Evolutionary conservation across 1,140 invertebrate species (phyloP).

Genomic region (Glossosoma conforme): DNA sequence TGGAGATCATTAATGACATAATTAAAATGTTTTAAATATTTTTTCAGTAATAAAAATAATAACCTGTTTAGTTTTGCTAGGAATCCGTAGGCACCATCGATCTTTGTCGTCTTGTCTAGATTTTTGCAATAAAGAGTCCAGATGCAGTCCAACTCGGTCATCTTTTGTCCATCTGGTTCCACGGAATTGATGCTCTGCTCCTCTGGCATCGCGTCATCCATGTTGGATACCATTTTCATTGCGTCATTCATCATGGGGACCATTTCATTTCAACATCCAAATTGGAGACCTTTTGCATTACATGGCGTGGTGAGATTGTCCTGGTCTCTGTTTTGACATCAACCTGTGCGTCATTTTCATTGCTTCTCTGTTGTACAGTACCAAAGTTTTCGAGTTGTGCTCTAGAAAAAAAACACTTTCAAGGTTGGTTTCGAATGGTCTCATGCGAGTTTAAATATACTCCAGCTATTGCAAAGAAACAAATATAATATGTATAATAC

Average conservation of each 20-base stretch:
- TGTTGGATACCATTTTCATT: conserved; percentile 22
- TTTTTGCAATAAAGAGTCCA: conserved; percentile 60
- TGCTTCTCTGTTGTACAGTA: too few relatives aligned
- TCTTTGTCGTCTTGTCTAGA: conserved; percentile 51
- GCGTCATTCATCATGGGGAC: background rate
- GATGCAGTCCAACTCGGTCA: conserved; percentile 53
- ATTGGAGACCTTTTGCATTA: too few relatives aligned
- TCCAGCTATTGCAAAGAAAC: too few relatives aligned
- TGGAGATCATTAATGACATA: background rate
- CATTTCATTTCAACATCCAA: too few relatives aligned
- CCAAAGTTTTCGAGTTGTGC: too few relatives aligned
- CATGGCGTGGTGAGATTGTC: too few relatives aligned
- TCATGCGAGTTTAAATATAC: too few relatives aligned
- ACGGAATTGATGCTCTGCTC: background rate
- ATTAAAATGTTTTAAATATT: background rate
- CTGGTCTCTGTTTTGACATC: too few relatives aligned
- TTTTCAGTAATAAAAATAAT: conserved; percentile 15
- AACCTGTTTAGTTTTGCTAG: conserved; percentile 60
- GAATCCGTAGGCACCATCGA: conserved; percentile 53
- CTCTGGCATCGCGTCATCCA: background rate
- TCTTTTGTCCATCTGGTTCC: background rate
- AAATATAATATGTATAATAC: background rate
- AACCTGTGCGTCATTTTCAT: too few relatives aligned
- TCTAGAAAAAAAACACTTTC: too few relatives aligned
- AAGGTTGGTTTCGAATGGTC: too few relatives aligned